Evolutionary conservation across 2,797 vertebrate species (phyloP).

Genomic region (Microchirus variegatus): DNA sequence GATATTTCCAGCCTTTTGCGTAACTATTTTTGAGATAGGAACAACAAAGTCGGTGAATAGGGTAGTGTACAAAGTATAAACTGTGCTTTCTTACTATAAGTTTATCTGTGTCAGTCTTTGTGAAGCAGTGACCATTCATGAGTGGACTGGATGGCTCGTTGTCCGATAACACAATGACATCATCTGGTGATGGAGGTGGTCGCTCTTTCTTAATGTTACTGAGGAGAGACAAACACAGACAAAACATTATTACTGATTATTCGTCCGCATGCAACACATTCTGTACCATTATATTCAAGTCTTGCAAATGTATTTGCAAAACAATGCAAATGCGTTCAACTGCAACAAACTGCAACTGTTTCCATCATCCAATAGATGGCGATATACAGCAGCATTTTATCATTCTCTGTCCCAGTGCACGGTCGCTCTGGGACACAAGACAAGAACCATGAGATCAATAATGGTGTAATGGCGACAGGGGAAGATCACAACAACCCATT

Average conservation of each 20-base stretch:
- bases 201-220: constrained; percentile 90
- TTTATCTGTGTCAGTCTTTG: constrained; percentile 89
- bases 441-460: constrained; percentile 77
- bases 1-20: too few relatives aligned
- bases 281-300: neutral
- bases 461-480: constrained; percentile 74
- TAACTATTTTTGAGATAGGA: neutral
- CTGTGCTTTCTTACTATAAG: constrained; percentile 86
- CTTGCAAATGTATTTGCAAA: too few relatives aligned
- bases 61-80: neutral
- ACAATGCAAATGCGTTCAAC: neutral
- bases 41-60: neutral
- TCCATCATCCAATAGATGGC: constrained; percentile 68
- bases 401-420: constrained; percentile 22
- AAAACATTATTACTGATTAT: neutral
- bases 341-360: constrained; percentile 32
- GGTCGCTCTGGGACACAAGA: constrained; percentile 60
- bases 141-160: constrained; percentile 92
- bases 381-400: constrained; percentile 25
- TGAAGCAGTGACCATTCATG: constrained; percentile 89
- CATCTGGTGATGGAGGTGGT: constrained; percentile 89
- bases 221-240: constrained; percentile 17
- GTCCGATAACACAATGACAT: constrained; percentile 95
- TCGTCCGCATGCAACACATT: neutral
- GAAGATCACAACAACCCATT: constrained; percentile 56